Percentiles rank a stretch among this genome's conserved stretches.
Evolutionary conservation across 2,113 vertebrate genomes (phyloP).

Genomic region (Tinamus guttatus): DNA sequence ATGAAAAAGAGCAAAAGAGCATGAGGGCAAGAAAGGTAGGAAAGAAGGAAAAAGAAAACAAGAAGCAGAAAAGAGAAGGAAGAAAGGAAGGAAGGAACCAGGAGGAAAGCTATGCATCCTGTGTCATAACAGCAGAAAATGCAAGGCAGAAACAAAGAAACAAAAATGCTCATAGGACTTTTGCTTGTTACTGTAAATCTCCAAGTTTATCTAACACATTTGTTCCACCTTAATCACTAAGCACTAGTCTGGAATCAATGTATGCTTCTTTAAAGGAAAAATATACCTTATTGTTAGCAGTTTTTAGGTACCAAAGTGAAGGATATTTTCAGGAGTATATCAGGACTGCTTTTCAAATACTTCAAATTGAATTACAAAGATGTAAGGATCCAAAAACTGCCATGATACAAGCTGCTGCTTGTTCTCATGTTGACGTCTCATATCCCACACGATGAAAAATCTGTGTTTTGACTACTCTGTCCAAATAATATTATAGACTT

Average conservation of each 20-base stretch:
- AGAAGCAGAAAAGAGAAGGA: accelerated
- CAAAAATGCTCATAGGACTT: not conserved
- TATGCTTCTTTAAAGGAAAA: slow-evolving; percentile 58
- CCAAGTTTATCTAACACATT: slow-evolving; percentile 41
- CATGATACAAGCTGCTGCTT: not conserved
- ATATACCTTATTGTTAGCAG: slow-evolving; percentile 5
- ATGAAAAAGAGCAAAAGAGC: not conserved
- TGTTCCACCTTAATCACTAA: slow-evolving; percentile 13
- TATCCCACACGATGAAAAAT: not conserved
- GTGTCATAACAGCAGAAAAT: not conserved
- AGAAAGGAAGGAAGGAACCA: not conserved
- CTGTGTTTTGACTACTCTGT: not conserved
- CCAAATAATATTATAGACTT: not conserved
- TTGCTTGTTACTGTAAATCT: slow-evolving; percentile 38
- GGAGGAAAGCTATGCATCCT: not conserved
- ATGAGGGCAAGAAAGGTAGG: not conserved
- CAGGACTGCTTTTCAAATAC: not conserved
- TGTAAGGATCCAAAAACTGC: not conserved
- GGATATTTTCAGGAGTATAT: slow-evolving; percentile 6
- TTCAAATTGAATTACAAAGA: not conserved
- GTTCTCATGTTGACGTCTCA: not conserved
- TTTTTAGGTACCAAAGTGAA: slow-evolving; percentile 43
- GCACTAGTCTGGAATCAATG: slow-evolving; percentile 35
- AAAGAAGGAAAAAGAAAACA: accelerated
- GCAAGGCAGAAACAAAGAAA: not conserved